Base-by-base conservation (phyloP, 2,888 invertebrate genomes). In the Eristalinus aeneus region DNA sequence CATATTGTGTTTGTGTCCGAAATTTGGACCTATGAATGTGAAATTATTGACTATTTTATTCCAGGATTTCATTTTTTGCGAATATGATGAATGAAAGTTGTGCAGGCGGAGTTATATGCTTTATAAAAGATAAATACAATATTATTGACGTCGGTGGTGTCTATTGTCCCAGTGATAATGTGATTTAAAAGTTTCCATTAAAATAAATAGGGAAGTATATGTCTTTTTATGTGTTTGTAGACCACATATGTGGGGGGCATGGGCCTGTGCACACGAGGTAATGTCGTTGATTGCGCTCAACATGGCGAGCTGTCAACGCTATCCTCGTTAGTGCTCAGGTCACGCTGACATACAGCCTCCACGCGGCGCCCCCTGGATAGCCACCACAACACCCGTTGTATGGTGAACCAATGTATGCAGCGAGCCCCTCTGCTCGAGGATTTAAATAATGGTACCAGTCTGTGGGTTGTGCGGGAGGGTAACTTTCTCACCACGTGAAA, bases 201-300 rank as follows among this genome's bases (percentile, higher is more conserved):
- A 56, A 56, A 23, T 56, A 10, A 56, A 56, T 2, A 8, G 23
- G 5, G 23, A 56, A 23, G 23, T 56, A 6, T 56, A 22, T 58
- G 27, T 58, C 58, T 36, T 10, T 6, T 10, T 34, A 6, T 34
- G 11, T 34, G 34, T 34, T 4, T 72, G 63, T 34, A 72, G 61
- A 22, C 12, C 63, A n/a, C 72, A 72, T 53, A 22, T 27, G 53
- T 63, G n/a, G n/a, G n/a, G n/a, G n/a, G n/a, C n/a, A n/a, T n/a
- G n/a, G n/a, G n/a, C n/a, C n/a, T n/a, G n/a, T n/a, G n/a, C n/a
- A n/a, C n/a, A n/a, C n/a, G n/a, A n/a, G n/a, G n/a, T n/a, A n/a
- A n/a, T n/a, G n/a, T n/a, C n/a, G n/a, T n/a, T n/a, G n/a, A n/a
- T n/a, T n/a, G n/a, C n/a, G n/a, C n/a, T n/a, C n/a, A n/a, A n/a